A percentile compares a stretch with the other conserved stretches of the same genome.
phyloP scores from a whole-genome alignment of 1,140 invertebrate species.

The Cardiocondyla obscurior region DNA sequence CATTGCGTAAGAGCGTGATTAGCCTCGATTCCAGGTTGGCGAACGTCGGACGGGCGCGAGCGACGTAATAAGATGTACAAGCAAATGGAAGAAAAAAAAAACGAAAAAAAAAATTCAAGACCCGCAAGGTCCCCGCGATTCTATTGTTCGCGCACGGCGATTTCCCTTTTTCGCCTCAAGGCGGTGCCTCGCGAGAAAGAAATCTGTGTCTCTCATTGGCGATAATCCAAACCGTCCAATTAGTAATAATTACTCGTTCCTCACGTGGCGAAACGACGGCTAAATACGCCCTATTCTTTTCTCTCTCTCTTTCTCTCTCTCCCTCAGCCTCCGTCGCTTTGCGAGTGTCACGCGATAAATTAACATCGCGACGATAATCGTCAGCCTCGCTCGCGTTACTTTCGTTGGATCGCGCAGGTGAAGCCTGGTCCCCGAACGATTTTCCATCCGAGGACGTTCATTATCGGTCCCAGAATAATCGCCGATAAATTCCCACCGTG shows the following conservation, averaged over 20 bases:
- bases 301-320: not conserved
- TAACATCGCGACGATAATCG: constrained; percentile 58
- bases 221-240: constrained; percentile 36
- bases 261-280: constrained; percentile 36
- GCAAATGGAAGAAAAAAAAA: not conserved
- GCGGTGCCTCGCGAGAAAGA: not conserved
- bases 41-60: constrained; percentile 37
- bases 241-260: constrained; percentile 64
- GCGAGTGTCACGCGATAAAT: constrained; percentile 44
- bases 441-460: constrained; percentile 14
- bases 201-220: constrained; percentile 30
- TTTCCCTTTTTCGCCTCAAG: not conserved
- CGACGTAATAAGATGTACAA: constrained; percentile 60
- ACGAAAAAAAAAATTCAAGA: constrained; percentile 14
- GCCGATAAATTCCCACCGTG: constrained; percentile 50
- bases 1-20: constrained; percentile 64
- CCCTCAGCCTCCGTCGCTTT: not conserved
- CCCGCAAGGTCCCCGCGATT: constrained; percentile 18
- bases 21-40: constrained; percentile 64
- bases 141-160: constrained; percentile 45
- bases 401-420: constrained; percentile 21
- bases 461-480: constrained; percentile 54
- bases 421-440: constrained; percentile 1
- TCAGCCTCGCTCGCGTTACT: constrained; percentile 45
- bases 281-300: constrained; percentile 30